Percentiles rank a stretch among this genome's conserved stretches.
These are phyloP conservation scores for Hylyphantes graminicola DNA, from an alignment of 1,140 invertebrate species.

Conservation along the genomic window DNA sequence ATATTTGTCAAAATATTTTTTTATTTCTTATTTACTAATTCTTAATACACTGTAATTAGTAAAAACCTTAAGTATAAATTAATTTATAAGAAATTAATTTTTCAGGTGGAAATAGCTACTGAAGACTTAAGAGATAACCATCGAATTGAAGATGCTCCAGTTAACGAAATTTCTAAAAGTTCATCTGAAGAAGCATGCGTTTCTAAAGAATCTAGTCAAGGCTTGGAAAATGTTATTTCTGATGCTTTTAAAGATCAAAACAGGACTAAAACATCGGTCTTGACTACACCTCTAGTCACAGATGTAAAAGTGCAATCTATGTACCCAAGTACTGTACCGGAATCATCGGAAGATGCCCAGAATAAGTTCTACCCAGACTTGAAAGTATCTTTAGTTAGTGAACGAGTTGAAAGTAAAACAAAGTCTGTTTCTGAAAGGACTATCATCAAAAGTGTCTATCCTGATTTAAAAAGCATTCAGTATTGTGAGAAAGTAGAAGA, in stretches of 20 bases:
- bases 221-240: too few species aligned
- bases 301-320: neutral
- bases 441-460: constrained; percentile 11
- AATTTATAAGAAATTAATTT: neutral
- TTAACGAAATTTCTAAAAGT: neutral
- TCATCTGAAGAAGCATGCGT: neutral
- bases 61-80: neutral
- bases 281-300: neutral
- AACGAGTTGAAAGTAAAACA: neutral
- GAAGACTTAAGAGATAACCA: neutral
- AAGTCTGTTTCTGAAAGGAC: neutral
- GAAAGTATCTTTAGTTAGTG: neutral
- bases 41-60: neutral
- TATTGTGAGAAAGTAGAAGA: constrained; percentile 15
- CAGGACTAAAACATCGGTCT: neutral
- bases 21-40: neutral
- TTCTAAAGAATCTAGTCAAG: neutral
- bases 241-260: neutral
- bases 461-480: constrained; percentile 9
- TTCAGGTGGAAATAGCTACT: neutral
- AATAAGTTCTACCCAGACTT: neutral
- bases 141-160: neutral
- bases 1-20: neutral
- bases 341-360: neutral
- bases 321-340: neutral